Percentiles rank a stretch among this genome's conserved stretches.
phyloP scores from a whole-genome alignment of 2,888 invertebrate species.

The Drosophila setosimentum region DNA sequence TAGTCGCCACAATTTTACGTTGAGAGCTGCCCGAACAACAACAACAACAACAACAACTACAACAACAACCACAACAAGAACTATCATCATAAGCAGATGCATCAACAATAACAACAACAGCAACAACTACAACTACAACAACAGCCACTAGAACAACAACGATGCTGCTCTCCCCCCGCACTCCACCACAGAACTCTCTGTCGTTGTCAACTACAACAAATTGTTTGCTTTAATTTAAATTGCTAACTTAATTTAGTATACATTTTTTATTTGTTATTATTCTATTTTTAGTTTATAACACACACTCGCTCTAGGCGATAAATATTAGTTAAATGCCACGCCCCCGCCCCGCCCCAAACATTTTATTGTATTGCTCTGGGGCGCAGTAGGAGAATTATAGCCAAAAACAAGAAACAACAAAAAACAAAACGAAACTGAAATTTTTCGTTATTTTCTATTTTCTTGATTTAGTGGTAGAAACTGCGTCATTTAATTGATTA shows the following conservation, averaged over 20 bases:
- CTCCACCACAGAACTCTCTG: slow-evolving; percentile 9
- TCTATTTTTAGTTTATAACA: slow-evolving; percentile 42
- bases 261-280: not conserved
- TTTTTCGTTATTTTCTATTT: slow-evolving; percentile 1
- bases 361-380: slow-evolving; percentile 11
- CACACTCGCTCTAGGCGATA: slow-evolving; percentile 36
- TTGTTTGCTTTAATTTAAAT: slow-evolving; percentile 55
- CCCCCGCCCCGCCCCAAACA: slow-evolving; percentile 17
- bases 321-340: slow-evolving; percentile 72
- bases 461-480: slow-evolving; percentile 19
- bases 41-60: slow-evolving; percentile 36
- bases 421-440: slow-evolving; percentile 3
- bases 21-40: slow-evolving; percentile 71
- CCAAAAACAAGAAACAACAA: slow-evolving; percentile 3
- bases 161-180: slow-evolving; percentile 14
- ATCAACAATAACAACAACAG: slow-evolving; percentile 18
- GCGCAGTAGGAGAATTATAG: slow-evolving; percentile 36
- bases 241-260: slow-evolving; percentile 53
- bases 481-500: slow-evolving; percentile 21
- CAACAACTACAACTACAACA: slow-evolving; percentile 26
- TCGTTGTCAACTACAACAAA: slow-evolving; percentile 31
- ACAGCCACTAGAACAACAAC: slow-evolving; percentile 25
- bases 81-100: slow-evolving; percentile 25
- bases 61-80: slow-evolving; percentile 3
- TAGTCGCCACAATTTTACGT: slow-evolving; percentile 76